Conservation (phyloP, 2,888 invertebrate genomes). For the Nemotelus pantherinus region DNA sequence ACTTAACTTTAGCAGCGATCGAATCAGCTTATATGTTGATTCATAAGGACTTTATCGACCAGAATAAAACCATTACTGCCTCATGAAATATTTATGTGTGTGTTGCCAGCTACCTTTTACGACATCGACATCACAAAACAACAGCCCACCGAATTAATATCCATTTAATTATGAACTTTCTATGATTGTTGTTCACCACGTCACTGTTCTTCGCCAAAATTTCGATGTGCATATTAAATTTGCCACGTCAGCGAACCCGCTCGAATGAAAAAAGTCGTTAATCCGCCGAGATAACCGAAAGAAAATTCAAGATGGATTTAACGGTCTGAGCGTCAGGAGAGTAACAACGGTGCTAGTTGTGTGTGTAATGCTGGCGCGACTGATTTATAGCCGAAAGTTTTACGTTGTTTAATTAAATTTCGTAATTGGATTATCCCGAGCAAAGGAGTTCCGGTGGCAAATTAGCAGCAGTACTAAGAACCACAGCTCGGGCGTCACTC, state of each 20-base stretch:
- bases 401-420: conserved; percentile 43
- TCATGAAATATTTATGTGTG: conserved; percentile 6
- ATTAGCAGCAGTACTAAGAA: conserved; percentile 28
- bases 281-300: not conserved
- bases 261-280: conserved; percentile 32
- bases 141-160: conserved; percentile 13
- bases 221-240: conserved; percentile 9
- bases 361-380: not conserved
- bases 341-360: not conserved
- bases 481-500: conserved; percentile 9
- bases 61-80: conserved; percentile 19
- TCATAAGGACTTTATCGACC: conserved; percentile 13
- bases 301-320: conserved; percentile 27
- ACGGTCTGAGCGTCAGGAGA: not conserved
- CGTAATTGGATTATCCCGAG: conserved; percentile 42
- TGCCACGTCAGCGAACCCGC: conserved; percentile 5
- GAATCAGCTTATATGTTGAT: not conserved
- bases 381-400: conserved; percentile 41
- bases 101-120: not conserved
- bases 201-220: not conserved
- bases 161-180: conserved; percentile 23
- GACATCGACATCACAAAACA: not conserved
- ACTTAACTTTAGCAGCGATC: too few relatives aligned
- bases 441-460: conserved; percentile 32
- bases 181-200: conserved; percentile 7